Evolutionary conservation across 2,113 vertebrate genomes (phyloP), one percentile per base, ranked within the genome.

Genomic region (Myotis yumanensis): DNA sequence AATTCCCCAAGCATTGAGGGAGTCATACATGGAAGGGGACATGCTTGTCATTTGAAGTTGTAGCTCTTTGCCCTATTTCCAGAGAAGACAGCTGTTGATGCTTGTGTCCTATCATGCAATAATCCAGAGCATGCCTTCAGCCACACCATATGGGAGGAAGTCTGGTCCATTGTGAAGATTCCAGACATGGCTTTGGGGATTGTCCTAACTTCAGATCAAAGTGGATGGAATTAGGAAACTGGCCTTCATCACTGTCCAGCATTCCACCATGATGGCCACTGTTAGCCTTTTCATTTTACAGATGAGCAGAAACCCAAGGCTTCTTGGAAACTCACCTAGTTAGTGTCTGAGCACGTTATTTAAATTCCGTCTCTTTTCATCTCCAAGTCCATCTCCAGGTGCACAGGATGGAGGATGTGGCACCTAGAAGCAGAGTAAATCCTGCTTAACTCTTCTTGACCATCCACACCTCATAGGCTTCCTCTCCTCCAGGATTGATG

Each of bases 391-490:
- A 11, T 23, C 64, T 30, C 17, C 64, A 22, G 64, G 11, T 20
- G 32, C 22, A 17, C 1, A n/a, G 23, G 48, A 69, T 12, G 4
- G 71, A 14, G 4, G 10, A 25, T 4, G 0, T 48, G 71, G 7
- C 8, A 3, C 17, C 66, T 5, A 2, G 52, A 43, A 30, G 51
- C 68, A 16, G 11, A 66, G 5, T 28, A 16, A 4, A 8, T 2
- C 57, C 37, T 12, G 0, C 7, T 1, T 8, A 14, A 9, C n/a
- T 23, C 14, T 22, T 14, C 17, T 18, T 14, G 1, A 2, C 3
- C 62, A 20, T 15, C 6, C 2, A 22, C 4, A 15, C 28, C 11
- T 82, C n/a, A 30, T 1, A 43, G 28, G 18, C 14, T 59, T 32
- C 17, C 5, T 69, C 43, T 46, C 12, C 51, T 7, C 57, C 35